A percentile compares a stretch with the other conserved stretches of the same genome.
Evolutionary conservation across 2,113 vertebrate species (phyloP).

Genomic region (Thalassarche chlororhynchos): DNA sequence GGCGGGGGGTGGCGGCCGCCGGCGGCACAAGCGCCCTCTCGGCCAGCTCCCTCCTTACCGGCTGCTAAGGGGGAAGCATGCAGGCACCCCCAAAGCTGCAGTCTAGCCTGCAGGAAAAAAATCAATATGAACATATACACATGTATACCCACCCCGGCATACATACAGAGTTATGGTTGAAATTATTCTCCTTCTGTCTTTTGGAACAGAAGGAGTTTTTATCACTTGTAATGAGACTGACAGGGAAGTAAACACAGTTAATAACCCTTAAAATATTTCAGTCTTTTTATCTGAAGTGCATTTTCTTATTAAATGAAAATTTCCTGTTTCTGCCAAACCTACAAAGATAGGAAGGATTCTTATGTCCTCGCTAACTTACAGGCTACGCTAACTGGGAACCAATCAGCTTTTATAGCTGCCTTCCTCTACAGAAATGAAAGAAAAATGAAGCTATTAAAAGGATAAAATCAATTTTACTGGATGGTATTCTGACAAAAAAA

Average conservation of each 20-base stretch:
- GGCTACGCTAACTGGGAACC: neutral
- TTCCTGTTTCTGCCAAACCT: constrained; percentile 32
- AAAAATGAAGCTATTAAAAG: constrained; percentile 18
- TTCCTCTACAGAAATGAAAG: neutral
- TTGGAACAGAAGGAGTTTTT: neutral
- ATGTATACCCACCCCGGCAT: neutral
- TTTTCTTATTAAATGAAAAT: constrained; percentile 44
- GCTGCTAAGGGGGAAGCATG: neutral
- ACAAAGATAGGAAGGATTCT: neutral
- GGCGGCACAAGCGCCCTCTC: neutral
- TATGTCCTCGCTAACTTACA: neutral
- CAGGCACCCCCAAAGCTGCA: neutral
- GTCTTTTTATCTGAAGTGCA: neutral
- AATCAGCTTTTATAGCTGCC: neutral
- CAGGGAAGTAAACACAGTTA: neutral
- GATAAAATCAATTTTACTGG: neutral
- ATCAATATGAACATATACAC: neutral
- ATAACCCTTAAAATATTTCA: neutral
- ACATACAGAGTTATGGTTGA: neutral
- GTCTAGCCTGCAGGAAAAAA: neutral
- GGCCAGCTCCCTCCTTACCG: neutral
- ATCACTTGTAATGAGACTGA: neutral
- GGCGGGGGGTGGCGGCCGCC: too few relatives aligned
- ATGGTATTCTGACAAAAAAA: neutral
- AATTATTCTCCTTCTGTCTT: neutral